Base-by-base conservation (phyloP, 1,140 invertebrate genomes). In the Neodiprion virginianus region DNA sequence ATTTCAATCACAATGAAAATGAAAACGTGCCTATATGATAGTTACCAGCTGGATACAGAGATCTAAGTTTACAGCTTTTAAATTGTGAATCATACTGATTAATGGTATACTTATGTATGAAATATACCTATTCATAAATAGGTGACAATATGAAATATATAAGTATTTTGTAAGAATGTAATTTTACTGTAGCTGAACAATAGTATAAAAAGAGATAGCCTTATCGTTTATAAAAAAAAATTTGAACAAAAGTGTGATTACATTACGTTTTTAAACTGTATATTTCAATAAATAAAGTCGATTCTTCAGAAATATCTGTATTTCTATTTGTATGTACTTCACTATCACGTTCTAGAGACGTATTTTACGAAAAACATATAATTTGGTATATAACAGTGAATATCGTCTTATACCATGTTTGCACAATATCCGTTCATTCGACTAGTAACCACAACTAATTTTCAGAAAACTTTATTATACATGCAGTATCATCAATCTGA, bases 1-100 rank as follows among this genome's bases (percentile, higher is more conserved):
- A 61, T 61, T 61, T 61, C 53, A 61, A 61, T 61, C 53, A 61
- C 53, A 61, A 61, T 61, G 53, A 61, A 61, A 61, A 61, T 61
- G n/a, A 61, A 61, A 12, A 61, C 53, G 53, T 61, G 53, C 53
- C 53, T 61, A 61, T 61, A 61, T 61, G 11, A 61, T 61, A 61
- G 53, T 61, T 61, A 61, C 53, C 53, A 61, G 53, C 53, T 61
- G 53, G 53, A 61, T 61, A 61, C 53, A 61, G 53, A 61, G 53
- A 61, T 61, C 53, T 61, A 61, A 61, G 53, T 61, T 61, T 61
- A 61, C 53, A 61, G 53, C 53, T 61, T 61, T 14, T 17, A 61
- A 61, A 61, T 61, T 61, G 53, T 61, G 53, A 17, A 61, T 61
- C 7, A 61, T 61, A 14, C 53, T 61, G n/a, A 61, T 61, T 61